Evolutionary conservation across 2,797 vertebrate genomes (phyloP).

Genomic region (Pangasius larnaudii): DNA sequence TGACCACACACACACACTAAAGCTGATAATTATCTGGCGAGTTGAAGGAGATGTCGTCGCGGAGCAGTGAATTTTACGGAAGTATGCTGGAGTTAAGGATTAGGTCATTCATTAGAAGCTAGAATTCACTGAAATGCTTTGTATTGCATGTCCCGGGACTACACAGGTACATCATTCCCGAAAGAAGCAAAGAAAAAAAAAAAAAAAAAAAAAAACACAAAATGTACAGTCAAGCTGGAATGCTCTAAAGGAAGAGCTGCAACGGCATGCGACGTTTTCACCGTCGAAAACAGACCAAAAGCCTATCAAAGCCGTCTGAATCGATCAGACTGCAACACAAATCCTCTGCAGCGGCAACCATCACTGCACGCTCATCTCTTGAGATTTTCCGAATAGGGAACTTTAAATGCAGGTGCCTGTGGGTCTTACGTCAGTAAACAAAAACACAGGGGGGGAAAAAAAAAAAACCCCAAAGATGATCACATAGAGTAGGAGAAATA

Average conservation of each 20-base stretch:
- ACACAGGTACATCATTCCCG: background rate
- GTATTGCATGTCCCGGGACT: background rate
- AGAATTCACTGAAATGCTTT: background rate
- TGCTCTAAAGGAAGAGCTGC: background rate
- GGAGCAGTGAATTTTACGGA: background rate
- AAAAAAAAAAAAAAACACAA: no score
- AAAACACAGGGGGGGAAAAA: slow-evolving; percentile 23
- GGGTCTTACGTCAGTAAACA: slow-evolving; percentile 51
- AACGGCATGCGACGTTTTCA: background rate
- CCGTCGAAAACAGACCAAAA: no score
- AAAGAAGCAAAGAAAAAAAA: background rate
- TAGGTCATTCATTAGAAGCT: background rate
- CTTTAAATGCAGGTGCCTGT: background rate
- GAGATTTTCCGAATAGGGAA: background rate
- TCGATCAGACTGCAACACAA: background rate
- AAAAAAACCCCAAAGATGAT: slow-evolving; percentile 33
- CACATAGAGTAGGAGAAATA: slow-evolving; percentile 65
- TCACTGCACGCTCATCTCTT: background rate
- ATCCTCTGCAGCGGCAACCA: background rate
- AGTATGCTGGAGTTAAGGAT: background rate
- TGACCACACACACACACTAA: background rate
- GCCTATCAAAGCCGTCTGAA: background rate
- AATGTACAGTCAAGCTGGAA: background rate
- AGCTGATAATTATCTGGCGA: background rate
- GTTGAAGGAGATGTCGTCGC: background rate